Base-by-base conservation (phyloP, 2,888 invertebrate genomes). In the Leucozona laternaria region DNA sequence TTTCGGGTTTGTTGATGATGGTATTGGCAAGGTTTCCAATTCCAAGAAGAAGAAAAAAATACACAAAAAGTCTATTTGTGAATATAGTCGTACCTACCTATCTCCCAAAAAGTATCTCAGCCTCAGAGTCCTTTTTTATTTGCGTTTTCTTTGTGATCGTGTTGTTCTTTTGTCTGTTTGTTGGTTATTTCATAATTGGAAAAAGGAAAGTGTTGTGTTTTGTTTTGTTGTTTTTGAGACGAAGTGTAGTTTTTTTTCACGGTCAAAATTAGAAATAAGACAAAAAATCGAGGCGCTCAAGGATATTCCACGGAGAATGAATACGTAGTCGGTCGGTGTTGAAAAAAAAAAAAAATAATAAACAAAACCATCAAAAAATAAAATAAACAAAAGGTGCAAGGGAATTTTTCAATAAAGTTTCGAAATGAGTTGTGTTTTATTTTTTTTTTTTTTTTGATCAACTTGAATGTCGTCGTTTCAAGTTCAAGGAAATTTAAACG, bases 191-290 rank as follows among this genome's bases (percentile, higher is more conserved):
- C 73, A 77, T 79, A 84, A 75, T 73, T 82, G 78, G 58, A 66
- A 86, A 86, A 86, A 86, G 75, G 82, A 82, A 86, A 86, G 86
- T 86, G 82, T 62, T 86, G 85, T 73, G 85, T 81, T 78, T 77
- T 85, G 81, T 86, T 57, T 57, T 57, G 17, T 57, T 57, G 17
- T 57, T 58, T 76, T 57, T 43, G 31, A 66, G 48, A 75, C 25
- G 37, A 66, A 77, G 86, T 80, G 71, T 50, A 8, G 68, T 15
- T 25, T 82, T 77, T 85, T 77, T 86, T 86, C 86, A 86, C 82
- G 86, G 86, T 86, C 86, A 86, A 75, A 75, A 57, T 77, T 57
- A 66, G 58, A 86, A 86, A 86, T 70, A 86, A 86, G 73, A 73
- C 57, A 78, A 86, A 82, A 75, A 62, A 66, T 66, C 28, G 4